phyloP scores from a whole-genome alignment of 2,797 vertebrate genomes.

The Leptoclinus maculatus region DNA sequence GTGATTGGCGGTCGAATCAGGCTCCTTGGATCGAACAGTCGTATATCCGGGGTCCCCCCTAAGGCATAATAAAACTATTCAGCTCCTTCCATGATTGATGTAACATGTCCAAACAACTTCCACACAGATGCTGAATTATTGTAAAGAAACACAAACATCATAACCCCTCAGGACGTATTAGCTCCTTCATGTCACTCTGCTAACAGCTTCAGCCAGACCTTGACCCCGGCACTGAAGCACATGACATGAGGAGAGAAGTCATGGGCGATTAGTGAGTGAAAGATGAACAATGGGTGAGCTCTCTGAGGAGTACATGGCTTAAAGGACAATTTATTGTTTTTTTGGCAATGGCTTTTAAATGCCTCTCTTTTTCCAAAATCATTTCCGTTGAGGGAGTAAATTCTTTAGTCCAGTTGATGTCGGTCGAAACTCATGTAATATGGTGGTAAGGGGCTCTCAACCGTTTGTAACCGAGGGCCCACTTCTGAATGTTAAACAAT shows the following conservation, averaged over 20 bases:
- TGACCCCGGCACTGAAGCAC: slow-evolving; percentile 19
- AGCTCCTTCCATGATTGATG: too few relatives aligned
- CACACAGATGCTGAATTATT: slow-evolving; percentile 6
- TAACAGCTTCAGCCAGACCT: slow-evolving; percentile 47
- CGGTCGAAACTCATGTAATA: background rate
- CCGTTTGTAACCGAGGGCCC: too few relatives aligned
- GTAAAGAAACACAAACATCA: slow-evolving; percentile 27
- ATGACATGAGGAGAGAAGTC: slow-evolving; percentile 39
- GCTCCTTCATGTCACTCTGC: slow-evolving; percentile 33
- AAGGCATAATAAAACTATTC: too few relatives aligned
- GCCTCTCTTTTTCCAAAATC: background rate
- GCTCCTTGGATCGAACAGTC: too few relatives aligned
- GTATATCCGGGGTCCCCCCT: too few relatives aligned
- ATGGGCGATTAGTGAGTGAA: slow-evolving; percentile 41
- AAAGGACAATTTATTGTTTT: slow-evolving; percentile 39
- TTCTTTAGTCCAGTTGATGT: background rate
- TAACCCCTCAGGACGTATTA: slow-evolving; percentile 13
- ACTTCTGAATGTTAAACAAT: too few relatives aligned
- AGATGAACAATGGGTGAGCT: slow-evolving; percentile 40
- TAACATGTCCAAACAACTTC: background rate
- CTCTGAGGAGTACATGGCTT: slow-evolving; percentile 27
- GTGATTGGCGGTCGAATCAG: too few relatives aligned
- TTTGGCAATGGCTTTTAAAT: slow-evolving; percentile 7
- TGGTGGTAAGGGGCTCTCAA: too few relatives aligned
- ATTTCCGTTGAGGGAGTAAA: slow-evolving; percentile 5